phyloP scores from a whole-genome alignment of 2,888 invertebrate genomes.

The Andricus quercusramuli region DNA sequence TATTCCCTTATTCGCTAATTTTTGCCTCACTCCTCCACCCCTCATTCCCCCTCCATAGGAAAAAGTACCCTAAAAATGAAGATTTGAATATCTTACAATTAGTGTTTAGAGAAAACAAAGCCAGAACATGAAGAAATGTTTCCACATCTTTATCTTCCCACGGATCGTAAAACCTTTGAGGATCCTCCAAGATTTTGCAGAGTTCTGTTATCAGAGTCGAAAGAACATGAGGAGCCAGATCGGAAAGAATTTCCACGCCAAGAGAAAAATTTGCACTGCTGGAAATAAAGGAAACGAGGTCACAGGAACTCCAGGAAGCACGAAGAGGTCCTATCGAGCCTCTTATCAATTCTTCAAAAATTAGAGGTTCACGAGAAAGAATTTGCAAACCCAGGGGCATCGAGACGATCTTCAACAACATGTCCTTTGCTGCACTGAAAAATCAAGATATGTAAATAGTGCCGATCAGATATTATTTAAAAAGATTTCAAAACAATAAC shows the following conservation, averaged over 20 bases:
- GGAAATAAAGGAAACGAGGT: conserved; percentile 71
- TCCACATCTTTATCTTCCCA: conserved; percentile 66
- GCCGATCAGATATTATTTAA: no score
- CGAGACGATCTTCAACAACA: conserved; percentile 69
- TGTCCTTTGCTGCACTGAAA: conserved; percentile 68
- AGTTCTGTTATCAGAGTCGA: conserved; percentile 70
- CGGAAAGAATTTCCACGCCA: conserved; percentile 64
- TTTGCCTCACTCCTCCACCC: no score
- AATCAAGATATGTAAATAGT: background rate
- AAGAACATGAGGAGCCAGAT: conserved; percentile 71
- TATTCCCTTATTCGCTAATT: no score
- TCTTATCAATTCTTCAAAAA: conserved; percentile 73
- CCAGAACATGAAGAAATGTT: conserved; percentile 70
- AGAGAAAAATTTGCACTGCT: conserved; percentile 66
- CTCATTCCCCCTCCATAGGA: no score
- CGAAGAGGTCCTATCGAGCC: conserved; percentile 71
- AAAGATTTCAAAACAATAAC: no score
- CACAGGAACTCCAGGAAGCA: conserved; percentile 70
- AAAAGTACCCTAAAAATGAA: background rate
- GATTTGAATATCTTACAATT: conserved; percentile 64
- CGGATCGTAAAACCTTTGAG: conserved; percentile 70
- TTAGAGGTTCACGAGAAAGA: conserved; percentile 64
- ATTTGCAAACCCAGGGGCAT: conserved; percentile 70
- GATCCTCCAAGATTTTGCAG: conserved; percentile 67
- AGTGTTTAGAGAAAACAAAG: conserved; percentile 71